Evolutionary conservation across 2,113 vertebrate genomes (phyloP).

Genomic region (Tautogolabrus adspersus): DNA sequence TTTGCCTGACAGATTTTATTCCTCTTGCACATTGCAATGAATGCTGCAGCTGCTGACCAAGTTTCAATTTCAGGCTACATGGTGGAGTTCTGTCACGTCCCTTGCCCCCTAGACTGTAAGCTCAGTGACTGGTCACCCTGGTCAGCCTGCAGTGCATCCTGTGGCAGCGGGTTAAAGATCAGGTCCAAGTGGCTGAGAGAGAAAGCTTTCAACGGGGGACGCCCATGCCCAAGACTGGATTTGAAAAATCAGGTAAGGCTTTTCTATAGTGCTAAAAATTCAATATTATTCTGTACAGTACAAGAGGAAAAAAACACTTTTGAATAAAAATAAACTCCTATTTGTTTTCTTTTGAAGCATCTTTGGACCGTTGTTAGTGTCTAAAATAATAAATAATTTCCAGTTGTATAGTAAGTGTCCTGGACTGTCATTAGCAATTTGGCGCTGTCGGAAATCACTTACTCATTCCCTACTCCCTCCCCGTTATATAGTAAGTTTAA

Average conservation of each 20-base stretch:
- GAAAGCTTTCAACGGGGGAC: conserved; percentile 95
- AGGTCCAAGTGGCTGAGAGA: conserved; percentile 95
- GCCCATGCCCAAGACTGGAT: conserved; percentile 95
- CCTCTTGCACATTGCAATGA: no score
- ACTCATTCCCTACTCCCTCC: no score
- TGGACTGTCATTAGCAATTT: no score
- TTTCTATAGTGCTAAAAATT: neutral
- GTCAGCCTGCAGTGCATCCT: conserved; percentile 92
- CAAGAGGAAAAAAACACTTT: neutral
- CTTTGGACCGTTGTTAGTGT: no score
- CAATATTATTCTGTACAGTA: neutral
- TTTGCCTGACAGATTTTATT: no score
- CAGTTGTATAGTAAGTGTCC: no score
- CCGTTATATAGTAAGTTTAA: no score
- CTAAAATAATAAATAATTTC: no score
- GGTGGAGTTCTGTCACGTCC: conserved; percentile 89
- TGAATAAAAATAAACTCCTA: no score
- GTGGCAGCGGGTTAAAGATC: conserved; percentile 90
- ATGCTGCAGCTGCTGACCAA: conserved; percentile 29
- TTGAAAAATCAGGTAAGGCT: conserved; percentile 96
- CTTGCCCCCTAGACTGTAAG: conserved; percentile 96
- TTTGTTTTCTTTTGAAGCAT: no score
- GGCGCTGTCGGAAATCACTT: no score
- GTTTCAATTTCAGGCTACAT: conserved; percentile 87
- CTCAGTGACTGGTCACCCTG: conserved; percentile 96